These are phyloP conservation scores for Nanorana parkeri DNA, from an alignment of 2,113 vertebrate species.

Conservation along the genomic window DNA sequence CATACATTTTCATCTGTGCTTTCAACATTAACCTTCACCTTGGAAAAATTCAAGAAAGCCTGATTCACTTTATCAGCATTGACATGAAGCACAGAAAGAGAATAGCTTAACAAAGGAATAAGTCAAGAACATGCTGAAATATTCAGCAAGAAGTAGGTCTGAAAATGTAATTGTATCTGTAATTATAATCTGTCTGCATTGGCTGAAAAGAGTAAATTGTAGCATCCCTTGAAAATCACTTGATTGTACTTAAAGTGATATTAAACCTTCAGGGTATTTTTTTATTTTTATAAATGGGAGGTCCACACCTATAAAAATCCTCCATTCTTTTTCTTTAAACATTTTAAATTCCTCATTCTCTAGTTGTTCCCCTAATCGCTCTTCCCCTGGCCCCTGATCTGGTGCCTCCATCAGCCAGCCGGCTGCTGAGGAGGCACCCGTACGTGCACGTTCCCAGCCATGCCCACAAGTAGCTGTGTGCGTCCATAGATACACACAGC, in stretches of 20 bases:
- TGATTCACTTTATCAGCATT: conserved; percentile 33
- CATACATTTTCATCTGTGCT: conserved; percentile 37
- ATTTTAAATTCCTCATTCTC: too few relatives aligned
- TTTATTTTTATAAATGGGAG: too few relatives aligned
- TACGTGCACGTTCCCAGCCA: too few relatives aligned
- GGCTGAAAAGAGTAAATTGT: background rate
- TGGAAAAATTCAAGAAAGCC: conserved; percentile 48
- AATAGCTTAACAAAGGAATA: conserved; percentile 29
- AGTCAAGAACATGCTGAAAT: conserved; percentile 12
- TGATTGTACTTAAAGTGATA: background rate
- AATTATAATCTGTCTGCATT: conserved; percentile 28
- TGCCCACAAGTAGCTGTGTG: too few relatives aligned
- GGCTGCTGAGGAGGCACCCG: too few relatives aligned
- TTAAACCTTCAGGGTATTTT: too few relatives aligned
- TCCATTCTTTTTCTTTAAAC: too few relatives aligned
- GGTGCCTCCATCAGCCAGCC: too few relatives aligned
- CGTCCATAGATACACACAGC: too few relatives aligned
- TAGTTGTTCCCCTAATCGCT: too few relatives aligned
- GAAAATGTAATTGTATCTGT: conserved; percentile 25
- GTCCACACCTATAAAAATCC: too few relatives aligned
- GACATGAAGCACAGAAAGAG: conserved; percentile 20
- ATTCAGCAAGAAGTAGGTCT: conserved; percentile 8
- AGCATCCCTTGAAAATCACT: background rate
- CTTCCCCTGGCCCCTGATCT: too few relatives aligned
- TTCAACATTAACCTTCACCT: conserved; percentile 54